Evolutionary conservation across 1,140 invertebrate genomes (phyloP).

Genomic region (Matsumurasca onukii): DNA sequence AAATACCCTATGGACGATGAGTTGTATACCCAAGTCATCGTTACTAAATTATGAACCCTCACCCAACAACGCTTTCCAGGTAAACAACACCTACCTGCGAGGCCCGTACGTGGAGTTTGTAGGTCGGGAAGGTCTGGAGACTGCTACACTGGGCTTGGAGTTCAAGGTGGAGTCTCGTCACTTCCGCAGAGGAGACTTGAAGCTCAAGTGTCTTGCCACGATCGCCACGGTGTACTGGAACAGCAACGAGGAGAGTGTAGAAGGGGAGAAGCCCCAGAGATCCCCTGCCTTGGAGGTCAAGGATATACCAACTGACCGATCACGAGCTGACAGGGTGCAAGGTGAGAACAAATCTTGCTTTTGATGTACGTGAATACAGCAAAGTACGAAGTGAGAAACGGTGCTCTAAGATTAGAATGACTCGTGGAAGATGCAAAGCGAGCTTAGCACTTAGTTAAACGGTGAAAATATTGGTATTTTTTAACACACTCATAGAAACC

Average conservation of each 20-base stretch:
- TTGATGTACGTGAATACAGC: no score
- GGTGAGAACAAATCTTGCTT: no score
- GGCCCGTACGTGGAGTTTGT: constrained; percentile 52
- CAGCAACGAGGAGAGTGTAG: constrained; percentile 80
- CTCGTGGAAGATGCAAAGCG: no score
- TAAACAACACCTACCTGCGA: constrained; percentile 53
- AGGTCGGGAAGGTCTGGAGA: constrained; percentile 65
- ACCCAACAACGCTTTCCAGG: no score
- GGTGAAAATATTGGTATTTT: no score
- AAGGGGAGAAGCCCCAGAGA: constrained; percentile 64
- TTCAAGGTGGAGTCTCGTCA: constrained; percentile 74
- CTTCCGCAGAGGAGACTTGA: constrained; percentile 79
- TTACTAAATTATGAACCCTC: no score
- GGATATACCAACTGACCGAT: constrained; percentile 49
- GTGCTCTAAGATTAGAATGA: no score
- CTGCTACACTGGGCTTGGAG: constrained; percentile 65
- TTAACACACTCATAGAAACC: no score
- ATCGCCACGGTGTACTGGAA: constrained; percentile 80
- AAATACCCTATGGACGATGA: no score
- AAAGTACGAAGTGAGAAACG: no score
- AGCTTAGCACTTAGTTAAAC: no score
- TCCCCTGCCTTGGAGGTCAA: constrained; percentile 63
- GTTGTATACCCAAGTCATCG: no score
- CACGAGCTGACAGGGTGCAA: constrained; percentile 53
- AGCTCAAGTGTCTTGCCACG: constrained; percentile 84